Base-by-base conservation (phyloP, 2,113 vertebrate genomes). In the Glaucidium brasilianum region DNA sequence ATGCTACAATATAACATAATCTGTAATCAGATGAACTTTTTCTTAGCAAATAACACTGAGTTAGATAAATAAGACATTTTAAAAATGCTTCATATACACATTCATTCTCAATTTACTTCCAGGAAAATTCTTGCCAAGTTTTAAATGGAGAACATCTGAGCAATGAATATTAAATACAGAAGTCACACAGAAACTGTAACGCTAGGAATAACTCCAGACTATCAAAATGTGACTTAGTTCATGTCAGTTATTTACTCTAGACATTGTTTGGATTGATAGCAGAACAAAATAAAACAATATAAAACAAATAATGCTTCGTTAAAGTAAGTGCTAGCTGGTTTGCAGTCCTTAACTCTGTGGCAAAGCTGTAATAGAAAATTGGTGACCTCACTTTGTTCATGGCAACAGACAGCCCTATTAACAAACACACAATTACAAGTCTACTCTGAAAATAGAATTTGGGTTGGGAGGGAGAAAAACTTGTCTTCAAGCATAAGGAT, bases 381-480 rank as follows among this genome's bases (percentile, higher is more conserved):
- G 84, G 71, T 96, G 96, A 97, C 88, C 92, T 97, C 96, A 96
- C 77, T 94, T 92, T 96, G 86, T 88, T 96, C 95, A 94, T 96
- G 88, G 96, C 97, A 97, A 97, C 95, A 95, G 96, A 92, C 94
- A 85, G 84, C 41, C 90, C 74, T 62, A 89, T 96, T 95, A 94
- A 88, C 93, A 95, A 96, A 94, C 94, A 96, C 83, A 92, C 88
- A 95, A 97, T 90, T 96, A 92, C 37, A 71, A 91, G 92, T 75
- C 92, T 90, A 35, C 23, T 93, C 84, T 18, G 9, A 95, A 94
- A 97, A 97, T 94, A 96, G 96, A 93, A 81, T 59, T 58, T 39
- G 83, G 77, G 83, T 9, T 94, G 93, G 86, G 37, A 96, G 77
- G 37, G 92, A 93, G 67, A 47, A 67, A 90, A 90, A 55, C 18